Conservation (phyloP, 2,113 vertebrate genomes). For the Oncorhynchus kisutch region DNA sequence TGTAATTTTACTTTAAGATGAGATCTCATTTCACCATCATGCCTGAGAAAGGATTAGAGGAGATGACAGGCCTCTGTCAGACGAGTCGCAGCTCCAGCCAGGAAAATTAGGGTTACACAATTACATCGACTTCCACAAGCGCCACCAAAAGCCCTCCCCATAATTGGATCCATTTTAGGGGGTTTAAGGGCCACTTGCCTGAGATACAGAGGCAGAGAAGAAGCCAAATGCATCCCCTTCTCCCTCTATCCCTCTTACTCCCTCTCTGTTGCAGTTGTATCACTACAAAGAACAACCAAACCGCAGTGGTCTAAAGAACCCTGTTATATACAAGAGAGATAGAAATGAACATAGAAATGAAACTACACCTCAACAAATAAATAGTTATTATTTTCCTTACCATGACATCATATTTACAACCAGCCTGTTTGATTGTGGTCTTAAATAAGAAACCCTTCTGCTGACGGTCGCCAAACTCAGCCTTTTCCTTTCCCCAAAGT, state of each 20-base stretch:
- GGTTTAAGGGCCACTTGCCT: conserved; percentile 62
- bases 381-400: too few species aligned
- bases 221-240: conserved; percentile 36
- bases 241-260: conserved; percentile 23
- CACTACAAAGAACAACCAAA: conserved; percentile 43
- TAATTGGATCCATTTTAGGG: conserved; percentile 72
- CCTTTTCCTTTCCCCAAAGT: too few species aligned
- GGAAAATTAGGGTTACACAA: conserved; percentile 73
- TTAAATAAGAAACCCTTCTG: too few species aligned
- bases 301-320: conserved; percentile 49
- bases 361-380: conserved; percentile 26
- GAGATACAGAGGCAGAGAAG: conserved; percentile 49
- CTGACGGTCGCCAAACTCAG: too few species aligned
- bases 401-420: too few species aligned
- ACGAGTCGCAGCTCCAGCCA: conserved; percentile 52
- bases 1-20: conserved; percentile 61
- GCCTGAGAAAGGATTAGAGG: conserved; percentile 62
- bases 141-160: conserved; percentile 53
- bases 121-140: conserved; percentile 64
- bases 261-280: conserved; percentile 54
- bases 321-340: conserved; percentile 65
- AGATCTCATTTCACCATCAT: conserved; percentile 66
- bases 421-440: too few species aligned
- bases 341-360: too few species aligned
- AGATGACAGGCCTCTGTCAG: conserved; percentile 68